Evolutionary conservation across 2,888 invertebrate genomes (phyloP).

Genomic region (Taenaris catops): DNA sequence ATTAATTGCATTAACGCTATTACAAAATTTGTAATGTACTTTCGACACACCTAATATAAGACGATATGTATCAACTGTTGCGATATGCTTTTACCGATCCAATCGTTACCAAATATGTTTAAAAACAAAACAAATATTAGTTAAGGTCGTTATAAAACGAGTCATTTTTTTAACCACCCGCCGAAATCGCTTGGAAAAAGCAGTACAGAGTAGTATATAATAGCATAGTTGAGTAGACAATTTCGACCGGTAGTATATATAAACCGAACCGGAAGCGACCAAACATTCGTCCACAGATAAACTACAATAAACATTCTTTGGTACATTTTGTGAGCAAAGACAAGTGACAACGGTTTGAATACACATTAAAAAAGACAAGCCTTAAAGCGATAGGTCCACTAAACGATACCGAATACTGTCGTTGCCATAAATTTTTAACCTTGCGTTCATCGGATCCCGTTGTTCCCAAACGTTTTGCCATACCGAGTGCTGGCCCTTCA

Average conservation of each 20-base stretch:
- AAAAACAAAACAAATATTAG: no score
- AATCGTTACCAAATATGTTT: slow-evolving; percentile 1
- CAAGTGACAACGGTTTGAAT: slow-evolving; percentile 46
- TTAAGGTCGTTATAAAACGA: no score
- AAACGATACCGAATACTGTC: slow-evolving; percentile 49
- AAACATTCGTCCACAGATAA: slow-evolving; percentile 45
- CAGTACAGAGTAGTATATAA: slow-evolving; percentile 7
- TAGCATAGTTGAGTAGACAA: slow-evolving; percentile 15
- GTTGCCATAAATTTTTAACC: slow-evolving; percentile 35
- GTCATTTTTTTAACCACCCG: slow-evolving; percentile 6
- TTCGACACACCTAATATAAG: slow-evolving; percentile 12
- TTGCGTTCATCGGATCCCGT: slow-evolving; percentile 23
- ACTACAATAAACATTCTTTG: slow-evolving; percentile 56
- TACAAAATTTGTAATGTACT: not conserved
- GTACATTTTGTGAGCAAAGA: slow-evolving; percentile 76
- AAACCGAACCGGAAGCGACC: slow-evolving; percentile 12
- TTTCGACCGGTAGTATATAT: slow-evolving; percentile 5
- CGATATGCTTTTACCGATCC: slow-evolving; percentile 17
- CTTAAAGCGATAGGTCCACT: slow-evolving; percentile 46
- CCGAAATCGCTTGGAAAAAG: slow-evolving; percentile 3
- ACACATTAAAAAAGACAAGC: slow-evolving; percentile 36
- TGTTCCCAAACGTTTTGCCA: slow-evolving; percentile 16
- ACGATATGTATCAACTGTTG: slow-evolving; percentile 19
- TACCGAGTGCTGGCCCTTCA: slow-evolving; percentile 35
- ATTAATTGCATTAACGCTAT: no score